Conservation (phyloP, 2,888 invertebrate genomes). For the Nomada ruficornis region DNA sequence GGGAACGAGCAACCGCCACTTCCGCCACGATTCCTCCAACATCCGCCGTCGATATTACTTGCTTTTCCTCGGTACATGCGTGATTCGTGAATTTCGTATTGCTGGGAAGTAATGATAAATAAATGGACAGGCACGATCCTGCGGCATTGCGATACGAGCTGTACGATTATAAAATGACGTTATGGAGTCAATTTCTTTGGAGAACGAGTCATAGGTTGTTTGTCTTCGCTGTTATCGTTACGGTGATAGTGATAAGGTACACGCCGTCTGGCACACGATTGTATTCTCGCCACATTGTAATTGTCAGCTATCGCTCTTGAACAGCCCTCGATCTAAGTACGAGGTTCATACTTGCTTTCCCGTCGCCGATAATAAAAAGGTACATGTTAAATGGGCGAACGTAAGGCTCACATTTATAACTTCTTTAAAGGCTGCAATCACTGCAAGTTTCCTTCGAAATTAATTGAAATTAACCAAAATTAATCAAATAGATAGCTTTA, state of each 20-base stretch:
- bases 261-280: neutral
- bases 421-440: too few relatives aligned
- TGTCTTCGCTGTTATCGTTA: constrained; percentile 26
- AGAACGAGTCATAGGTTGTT: neutral
- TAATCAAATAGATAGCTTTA: too few relatives aligned
- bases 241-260: constrained; percentile 5
- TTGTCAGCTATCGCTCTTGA: constrained; percentile 12
- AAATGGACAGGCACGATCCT: too few relatives aligned
- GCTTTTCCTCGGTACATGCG: constrained; percentile 21
- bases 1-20: constrained; percentile 31
- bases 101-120: constrained; percentile 1
- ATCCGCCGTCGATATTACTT: constrained; percentile 13
- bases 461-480: too few relatives aligned
- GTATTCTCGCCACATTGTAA: neutral
- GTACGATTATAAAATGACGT: neutral
- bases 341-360: neutral
- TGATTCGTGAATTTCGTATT: neutral
- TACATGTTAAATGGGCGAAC: too few relatives aligned
- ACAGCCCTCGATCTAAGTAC: neutral
- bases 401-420: too few relatives aligned
- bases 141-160: too few relatives aligned
- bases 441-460: too few relatives aligned
- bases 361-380: too few relatives aligned
- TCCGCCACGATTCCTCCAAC: constrained; percentile 33
- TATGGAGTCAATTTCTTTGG: constrained; percentile 14